These are phyloP conservation scores for Frieseomelitta varia DNA, from an alignment of 1,140 invertebrate species.

Conservation along the genomic window DNA sequence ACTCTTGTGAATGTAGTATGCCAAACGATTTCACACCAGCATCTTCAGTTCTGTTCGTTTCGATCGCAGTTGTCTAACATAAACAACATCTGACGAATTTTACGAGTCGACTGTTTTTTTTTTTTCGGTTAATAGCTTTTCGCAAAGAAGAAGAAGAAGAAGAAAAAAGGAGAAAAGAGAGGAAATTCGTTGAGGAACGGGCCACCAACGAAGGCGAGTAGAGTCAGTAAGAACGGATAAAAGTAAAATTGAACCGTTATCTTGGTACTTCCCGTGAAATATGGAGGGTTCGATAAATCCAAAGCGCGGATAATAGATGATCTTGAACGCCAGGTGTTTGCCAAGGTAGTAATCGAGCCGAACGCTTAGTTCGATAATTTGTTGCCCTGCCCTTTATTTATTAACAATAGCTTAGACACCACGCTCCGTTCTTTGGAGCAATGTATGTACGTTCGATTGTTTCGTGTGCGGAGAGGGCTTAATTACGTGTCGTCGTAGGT, in stretches of 20 bases:
- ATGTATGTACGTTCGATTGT: neutral
- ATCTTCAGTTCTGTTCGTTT: too few relatives aligned
- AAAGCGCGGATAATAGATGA: slow-evolving; percentile 18
- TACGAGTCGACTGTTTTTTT: too few relatives aligned
- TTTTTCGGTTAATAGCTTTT: too few relatives aligned
- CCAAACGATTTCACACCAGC: too few relatives aligned
- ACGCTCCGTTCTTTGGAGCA: neutral
- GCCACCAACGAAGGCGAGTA: neutral
- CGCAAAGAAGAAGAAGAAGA: too few relatives aligned
- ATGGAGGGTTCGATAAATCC: neutral
- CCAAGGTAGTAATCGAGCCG: slow-evolving; percentile 21
- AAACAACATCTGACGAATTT: too few relatives aligned
- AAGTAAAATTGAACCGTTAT: slow-evolving; percentile 9
- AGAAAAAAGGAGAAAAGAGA: neutral
- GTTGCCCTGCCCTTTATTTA: neutral
- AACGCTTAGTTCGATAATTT: slow-evolving; percentile 6
- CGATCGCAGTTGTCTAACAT: too few relatives aligned
- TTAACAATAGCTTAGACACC: neutral
- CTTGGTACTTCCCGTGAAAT: neutral
- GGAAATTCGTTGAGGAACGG: too few relatives aligned
- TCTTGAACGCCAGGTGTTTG: slow-evolving; percentile 30
- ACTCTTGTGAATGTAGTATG: too few relatives aligned
- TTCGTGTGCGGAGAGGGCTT: too few relatives aligned
- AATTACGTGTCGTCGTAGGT: too few relatives aligned
- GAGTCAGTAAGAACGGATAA: too few relatives aligned